A percentile compares a stretch with the other conserved stretches of the same genome.
These are phyloP conservation scores for Falco biarmicus DNA, from an alignment of 2,797 vertebrate genomes.

Conservation along the genomic window DNA sequence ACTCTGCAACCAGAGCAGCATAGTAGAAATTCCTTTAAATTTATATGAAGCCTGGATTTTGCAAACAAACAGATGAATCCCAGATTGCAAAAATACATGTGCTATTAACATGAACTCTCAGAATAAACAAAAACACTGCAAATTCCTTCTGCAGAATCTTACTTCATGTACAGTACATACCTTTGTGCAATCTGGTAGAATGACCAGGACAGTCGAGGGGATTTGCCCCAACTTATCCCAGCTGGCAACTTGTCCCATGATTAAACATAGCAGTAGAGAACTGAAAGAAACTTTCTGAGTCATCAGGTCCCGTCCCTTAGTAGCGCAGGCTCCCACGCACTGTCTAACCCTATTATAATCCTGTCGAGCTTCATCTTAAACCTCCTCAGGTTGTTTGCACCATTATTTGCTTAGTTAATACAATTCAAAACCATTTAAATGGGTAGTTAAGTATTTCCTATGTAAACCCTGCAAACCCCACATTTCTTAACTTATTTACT, in stretches of 20 bases:
- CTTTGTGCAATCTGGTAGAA: background rate
- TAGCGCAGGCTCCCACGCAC: background rate
- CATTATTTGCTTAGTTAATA: background rate
- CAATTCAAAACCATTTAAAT: background rate
- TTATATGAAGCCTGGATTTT: background rate
- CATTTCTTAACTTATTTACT: background rate
- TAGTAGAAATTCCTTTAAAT: background rate
- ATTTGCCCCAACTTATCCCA: background rate
- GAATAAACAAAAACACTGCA: background rate
- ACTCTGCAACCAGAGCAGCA: background rate
- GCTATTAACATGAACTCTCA: background rate
- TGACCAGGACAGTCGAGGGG: background rate
- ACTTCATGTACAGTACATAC: background rate
- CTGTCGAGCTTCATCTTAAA: background rate
- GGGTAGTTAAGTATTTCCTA: background rate
- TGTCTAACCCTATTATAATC: background rate
- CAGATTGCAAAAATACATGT: background rate
- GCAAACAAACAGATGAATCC: background rate
- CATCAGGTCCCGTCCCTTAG: background rate
- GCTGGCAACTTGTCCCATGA: background rate
- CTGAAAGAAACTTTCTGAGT: background rate
- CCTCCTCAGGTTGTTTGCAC: background rate
- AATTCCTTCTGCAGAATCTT: background rate
- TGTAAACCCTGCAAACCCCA: rapidly evolving
- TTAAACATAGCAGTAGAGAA: background rate